A percentile compares a stretch with the other conserved stretches of the same genome.
Conservation (phyloP, 2,888 invertebrate genomes). For the Tinea trinotella region DNA sequence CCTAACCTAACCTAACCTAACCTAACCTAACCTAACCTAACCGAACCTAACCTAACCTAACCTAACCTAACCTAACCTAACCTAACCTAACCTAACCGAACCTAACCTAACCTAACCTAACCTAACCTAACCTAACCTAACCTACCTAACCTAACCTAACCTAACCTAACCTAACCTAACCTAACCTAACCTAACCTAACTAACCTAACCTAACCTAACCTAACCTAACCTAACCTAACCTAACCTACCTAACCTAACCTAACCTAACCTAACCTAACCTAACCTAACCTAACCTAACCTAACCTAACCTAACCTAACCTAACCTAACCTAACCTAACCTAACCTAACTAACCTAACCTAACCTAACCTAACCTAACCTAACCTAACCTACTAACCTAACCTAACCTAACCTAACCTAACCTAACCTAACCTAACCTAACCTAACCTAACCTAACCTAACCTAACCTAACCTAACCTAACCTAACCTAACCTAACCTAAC, state of each 20-base stretch:
- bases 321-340: slow-evolving; percentile 23
- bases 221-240: slow-evolving; percentile 23
- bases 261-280: slow-evolving; percentile 22
- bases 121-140: too few relatives aligned
- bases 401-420: slow-evolving; percentile 23
- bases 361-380: slow-evolving; percentile 23
- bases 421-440: slow-evolving; percentile 22
- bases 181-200: slow-evolving; percentile 23
- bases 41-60: too few relatives aligned
- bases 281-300: slow-evolving; percentile 23
- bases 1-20: slow-evolving; percentile 22
- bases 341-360: slow-evolving; percentile 26
- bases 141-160: slow-evolving; percentile 22
- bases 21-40: too few relatives aligned
- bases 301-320: slow-evolving; percentile 21
- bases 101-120: too few relatives aligned
- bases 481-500: slow-evolving; percentile 23
- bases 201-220: slow-evolving; percentile 17
- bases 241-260: too few relatives aligned
- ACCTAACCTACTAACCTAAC: too few relatives aligned
- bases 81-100: slow-evolving; percentile 22
- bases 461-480: slow-evolving; percentile 22
- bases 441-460: slow-evolving; percentile 21
- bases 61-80: slow-evolving; percentile 22
- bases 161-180: slow-evolving; percentile 22